phyloP scores from a whole-genome alignment of 2,113 vertebrate species.

The Onychostruthus taczanowskii region DNA sequence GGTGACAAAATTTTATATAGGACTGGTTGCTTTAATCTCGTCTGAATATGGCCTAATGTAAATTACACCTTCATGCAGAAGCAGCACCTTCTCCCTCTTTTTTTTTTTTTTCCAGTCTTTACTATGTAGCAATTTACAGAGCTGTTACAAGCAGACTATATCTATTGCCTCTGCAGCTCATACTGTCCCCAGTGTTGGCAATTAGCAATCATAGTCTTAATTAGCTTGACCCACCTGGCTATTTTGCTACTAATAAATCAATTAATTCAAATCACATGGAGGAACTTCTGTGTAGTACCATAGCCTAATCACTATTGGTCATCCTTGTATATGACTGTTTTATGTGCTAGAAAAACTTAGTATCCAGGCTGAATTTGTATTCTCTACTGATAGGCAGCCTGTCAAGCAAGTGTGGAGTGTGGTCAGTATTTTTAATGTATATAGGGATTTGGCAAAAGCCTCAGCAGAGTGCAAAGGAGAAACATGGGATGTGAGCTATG shows the following conservation, averaged over 20 bases:
- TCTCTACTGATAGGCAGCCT: constrained; percentile 49
- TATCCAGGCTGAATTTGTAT: constrained; percentile 67
- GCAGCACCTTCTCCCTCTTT: not conserved
- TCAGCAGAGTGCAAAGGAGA: constrained; percentile 50
- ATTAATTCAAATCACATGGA: constrained; percentile 76
- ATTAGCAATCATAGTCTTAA: constrained; percentile 78
- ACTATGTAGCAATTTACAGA: not conserved
- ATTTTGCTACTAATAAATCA: constrained; percentile 75
- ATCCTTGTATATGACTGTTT: constrained; percentile 42
- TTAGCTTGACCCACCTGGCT: constrained; percentile 75
- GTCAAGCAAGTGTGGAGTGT: constrained; percentile 42
- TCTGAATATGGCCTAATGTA: not conserved
- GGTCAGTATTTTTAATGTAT: constrained; percentile 73
- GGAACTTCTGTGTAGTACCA: constrained; percentile 45
- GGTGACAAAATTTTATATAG: not conserved
- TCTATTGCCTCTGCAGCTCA: constrained; percentile 46
- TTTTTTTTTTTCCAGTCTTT: not conserved
- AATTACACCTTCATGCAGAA: not conserved
- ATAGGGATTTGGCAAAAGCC: constrained; percentile 62
- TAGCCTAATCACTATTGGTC: constrained; percentile 68
- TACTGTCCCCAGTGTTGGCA: constrained; percentile 64
- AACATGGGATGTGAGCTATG: constrained; percentile 33
- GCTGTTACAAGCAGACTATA: not conserved
- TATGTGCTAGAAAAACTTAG: constrained; percentile 1
- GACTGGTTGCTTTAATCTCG: not conserved